Percentiles rank a stretch among this genome's conserved stretches.
These are phyloP conservation scores for Halcyon smyrnensis DNA, from an alignment of 2,797 vertebrate species.

Conservation along the genomic window DNA sequence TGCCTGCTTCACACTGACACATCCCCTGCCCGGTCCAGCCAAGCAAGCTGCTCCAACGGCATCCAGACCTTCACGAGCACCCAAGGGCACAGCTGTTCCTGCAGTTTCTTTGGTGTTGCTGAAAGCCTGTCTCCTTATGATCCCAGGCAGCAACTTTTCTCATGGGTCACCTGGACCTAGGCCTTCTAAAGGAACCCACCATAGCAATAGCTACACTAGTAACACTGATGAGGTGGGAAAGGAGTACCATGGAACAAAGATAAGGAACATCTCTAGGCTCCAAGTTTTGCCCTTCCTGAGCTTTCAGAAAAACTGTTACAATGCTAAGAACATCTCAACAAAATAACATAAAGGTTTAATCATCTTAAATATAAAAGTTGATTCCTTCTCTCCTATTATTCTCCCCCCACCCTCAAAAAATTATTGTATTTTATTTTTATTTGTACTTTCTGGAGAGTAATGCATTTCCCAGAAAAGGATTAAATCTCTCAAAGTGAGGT, in stretches of 20 bases:
- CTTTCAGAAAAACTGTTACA: neutral
- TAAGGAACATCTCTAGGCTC: neutral
- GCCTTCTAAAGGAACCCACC: neutral
- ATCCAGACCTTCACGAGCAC: neutral
- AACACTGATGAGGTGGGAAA: too few relatives aligned
- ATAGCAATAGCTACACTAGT: fast-evolving
- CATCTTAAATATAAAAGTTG: neutral
- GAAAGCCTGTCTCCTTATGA: neutral
- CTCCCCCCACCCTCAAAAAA: neutral
- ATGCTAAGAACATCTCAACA: neutral
- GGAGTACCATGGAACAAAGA: fast-evolving
- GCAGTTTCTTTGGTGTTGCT: neutral
- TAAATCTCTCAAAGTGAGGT: constrained; percentile 54
- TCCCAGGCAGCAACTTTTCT: neutral
- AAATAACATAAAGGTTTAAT: neutral
- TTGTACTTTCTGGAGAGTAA: constrained; percentile 49
- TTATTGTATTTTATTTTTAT: constrained; percentile 58
- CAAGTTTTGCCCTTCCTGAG: neutral
- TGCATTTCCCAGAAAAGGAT: constrained; percentile 46
- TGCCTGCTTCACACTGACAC: fast-evolving
- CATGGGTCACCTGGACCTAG: neutral
- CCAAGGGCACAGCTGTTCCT: neutral
- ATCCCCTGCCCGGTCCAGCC: neutral
- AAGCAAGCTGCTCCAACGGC: neutral
- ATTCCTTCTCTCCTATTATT: neutral